Conservation (phyloP, 1,140 invertebrate genomes). For the Halotydeus destructor region DNA sequence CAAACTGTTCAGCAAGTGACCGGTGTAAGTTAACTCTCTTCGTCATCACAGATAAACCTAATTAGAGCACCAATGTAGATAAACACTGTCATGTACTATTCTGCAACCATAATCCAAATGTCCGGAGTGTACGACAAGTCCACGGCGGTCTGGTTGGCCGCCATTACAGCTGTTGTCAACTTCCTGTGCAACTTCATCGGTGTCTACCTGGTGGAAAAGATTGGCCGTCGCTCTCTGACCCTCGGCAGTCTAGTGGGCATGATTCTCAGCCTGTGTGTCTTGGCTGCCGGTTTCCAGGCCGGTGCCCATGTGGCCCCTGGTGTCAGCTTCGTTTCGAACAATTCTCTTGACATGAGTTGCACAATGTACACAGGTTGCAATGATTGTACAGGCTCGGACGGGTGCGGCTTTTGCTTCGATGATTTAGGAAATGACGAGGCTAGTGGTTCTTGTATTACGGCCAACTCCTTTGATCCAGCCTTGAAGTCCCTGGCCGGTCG, state of each 20-base stretch:
- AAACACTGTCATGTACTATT: constrained; percentile 39
- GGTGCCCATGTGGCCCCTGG: constrained; percentile 25
- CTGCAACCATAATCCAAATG: constrained; percentile 38
- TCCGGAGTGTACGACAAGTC: constrained; percentile 32
- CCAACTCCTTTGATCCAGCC: too few relatives aligned
- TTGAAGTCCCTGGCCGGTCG: too few relatives aligned
- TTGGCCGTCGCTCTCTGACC: constrained; percentile 34
- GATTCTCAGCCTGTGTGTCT: constrained; percentile 26
- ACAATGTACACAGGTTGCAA: constrained; percentile 21
- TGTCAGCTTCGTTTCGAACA: constrained; percentile 19
- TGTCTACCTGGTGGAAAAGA: constrained; percentile 34
- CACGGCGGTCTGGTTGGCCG: constrained; percentile 38
- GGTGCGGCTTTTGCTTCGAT: constrained; percentile 33
- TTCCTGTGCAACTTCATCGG: constrained; percentile 37
- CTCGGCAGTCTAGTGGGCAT: constrained; percentile 31
- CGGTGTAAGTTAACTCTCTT: too few relatives aligned
- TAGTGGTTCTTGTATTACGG: neutral
- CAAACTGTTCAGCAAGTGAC: constrained; percentile 36
- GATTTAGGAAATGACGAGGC: neutral
- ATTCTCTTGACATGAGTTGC: constrained; percentile 5
- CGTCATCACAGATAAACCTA: too few relatives aligned
- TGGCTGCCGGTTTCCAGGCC: constrained; percentile 31
- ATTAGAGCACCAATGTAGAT: too few relatives aligned
- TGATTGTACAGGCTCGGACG: constrained; percentile 24
- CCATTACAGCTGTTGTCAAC: constrained; percentile 32